Evolutionary conservation across 2,888 invertebrate species (phyloP), one percentile per base, ranked within the genome.

Genomic region (Standfussiana lucernea): DNA sequence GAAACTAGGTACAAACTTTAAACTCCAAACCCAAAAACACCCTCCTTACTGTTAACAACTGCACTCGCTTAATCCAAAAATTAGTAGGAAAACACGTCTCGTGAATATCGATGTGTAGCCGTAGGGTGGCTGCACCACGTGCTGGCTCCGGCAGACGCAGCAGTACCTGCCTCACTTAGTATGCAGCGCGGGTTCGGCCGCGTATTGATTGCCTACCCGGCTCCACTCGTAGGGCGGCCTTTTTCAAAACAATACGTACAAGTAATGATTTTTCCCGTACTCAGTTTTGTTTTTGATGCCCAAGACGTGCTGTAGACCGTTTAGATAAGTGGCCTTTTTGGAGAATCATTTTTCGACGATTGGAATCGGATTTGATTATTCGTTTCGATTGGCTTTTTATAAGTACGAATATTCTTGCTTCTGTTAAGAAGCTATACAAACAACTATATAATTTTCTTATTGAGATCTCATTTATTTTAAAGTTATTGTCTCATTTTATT

Each of bases 171-270:
- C 91, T 94, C 94, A 93, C 89, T 97, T 97, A 97, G 97, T 97
- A 97, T 97, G 97, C 97, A 95, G 96, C 89, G 89, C 95, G 95
- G 96, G 97, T 97, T 94, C 96, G 96, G 97, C 96, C 97, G 97
- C 96, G 97, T 97, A 97, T 97, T 97, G 97, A 97, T 97, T 97
- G 97, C 90, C 91, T 75, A 85, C 89, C 90, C 83, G 90, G 90
- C 89, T 88, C 91, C 89, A 82, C 88, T 90, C 90, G 89, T 89
- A 91, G 93, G 93, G 93, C 93, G 93, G 94, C 93, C 94, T 94
- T 95, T 95, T 95, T 94, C 94, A 95, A 96, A 96, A 96, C 96
- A 96, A 95, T 95, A 94, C 94, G 86, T 79, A 82, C 86, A 86
- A 87, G 85, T 88, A 88, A 88, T 89, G 88, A 88, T 88, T 88